phyloP scores from a whole-genome alignment of 2,888 invertebrate genomes.

The Hypolimnas misippus region DNA sequence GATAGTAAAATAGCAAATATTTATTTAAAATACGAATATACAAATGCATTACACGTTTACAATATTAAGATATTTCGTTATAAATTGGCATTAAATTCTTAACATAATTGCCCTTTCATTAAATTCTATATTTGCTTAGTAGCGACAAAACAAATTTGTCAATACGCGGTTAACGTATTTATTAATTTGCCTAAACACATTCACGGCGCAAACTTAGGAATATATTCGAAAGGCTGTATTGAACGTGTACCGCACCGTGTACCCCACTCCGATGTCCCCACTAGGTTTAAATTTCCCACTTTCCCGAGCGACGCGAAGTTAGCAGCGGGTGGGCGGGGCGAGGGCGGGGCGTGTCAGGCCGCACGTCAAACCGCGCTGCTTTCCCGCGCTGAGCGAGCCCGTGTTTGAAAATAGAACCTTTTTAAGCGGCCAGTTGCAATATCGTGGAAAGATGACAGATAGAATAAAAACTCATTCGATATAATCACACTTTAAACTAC shows the following conservation, averaged over 20 bases:
- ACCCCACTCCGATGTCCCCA: constrained; percentile 36
- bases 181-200: constrained; percentile 10
- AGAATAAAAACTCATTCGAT: constrained; percentile 12
- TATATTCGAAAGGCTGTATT: constrained; percentile 4
- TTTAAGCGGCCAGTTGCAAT: constrained; percentile 5
- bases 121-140: background rate
- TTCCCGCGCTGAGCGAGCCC: constrained; percentile 52
- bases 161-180: background rate
- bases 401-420: constrained; percentile 48
- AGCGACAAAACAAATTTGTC: constrained; percentile 1
- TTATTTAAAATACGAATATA: no score
- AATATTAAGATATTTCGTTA: background rate
- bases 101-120: background rate
- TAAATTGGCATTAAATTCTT: background rate
- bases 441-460: constrained; percentile 7
- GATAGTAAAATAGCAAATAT: no score
- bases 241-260: constrained; percentile 2
- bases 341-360: constrained; percentile 40
- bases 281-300: constrained; percentile 65
- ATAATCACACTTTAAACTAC: background rate
- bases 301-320: constrained; percentile 68
- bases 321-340: constrained; percentile 40
- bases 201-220: background rate
- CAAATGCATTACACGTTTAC: no score
- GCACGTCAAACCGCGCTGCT: constrained; percentile 49